Evolutionary conservation across 2,113 vertebrate species (phyloP), one percentile per base, ranked within the genome.

Genomic region (Danionella cerebrum): DNA sequence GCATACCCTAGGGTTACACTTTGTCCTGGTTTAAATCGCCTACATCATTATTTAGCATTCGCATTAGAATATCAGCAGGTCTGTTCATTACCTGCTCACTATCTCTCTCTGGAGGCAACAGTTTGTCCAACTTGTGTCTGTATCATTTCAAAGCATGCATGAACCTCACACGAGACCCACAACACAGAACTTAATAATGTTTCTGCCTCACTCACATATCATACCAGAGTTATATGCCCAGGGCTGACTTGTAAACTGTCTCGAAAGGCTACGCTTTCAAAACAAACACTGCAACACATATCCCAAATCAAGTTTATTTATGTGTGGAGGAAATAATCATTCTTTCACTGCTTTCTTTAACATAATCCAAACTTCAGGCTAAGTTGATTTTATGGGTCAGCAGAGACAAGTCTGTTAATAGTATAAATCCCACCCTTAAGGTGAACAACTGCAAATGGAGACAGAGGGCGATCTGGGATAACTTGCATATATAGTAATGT

Each of bases 321-420:
- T 75, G 52, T 74, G 73, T 69, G 79, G 22, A 63, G 70, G 76
- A 81, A 67, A 80, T 80, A 79, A 79, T 84, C 68, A 71, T 68
- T 77, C 72, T 82, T 84, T 83, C 78, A 78, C 70, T 82, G 74
- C 78, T 84, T 85, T 77, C 74, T 81, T 84, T 79, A 83, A 72
- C 31, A 41, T 72, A 73, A 71, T 79, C 78, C 76, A 79, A 83
- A 80, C 76, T 80, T 82, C 73, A 67, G 69, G 69, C 51, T 79
- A 70, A 84, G 82, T 83, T 77, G 74, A 76, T 80, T 76, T 74
- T 73, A 78, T 47, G 68, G 51, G 71, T 73, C 79, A 60, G 1
- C 59, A 35, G 82, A 80, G 80, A 72, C 71, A 79, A 73, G 39
- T 16, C 57, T 81, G 83, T 75, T 84, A 81, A 84, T 84, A 67